phyloP scores from a whole-genome alignment of 2,888 invertebrate species.

The Stenurella melanura region DNA sequence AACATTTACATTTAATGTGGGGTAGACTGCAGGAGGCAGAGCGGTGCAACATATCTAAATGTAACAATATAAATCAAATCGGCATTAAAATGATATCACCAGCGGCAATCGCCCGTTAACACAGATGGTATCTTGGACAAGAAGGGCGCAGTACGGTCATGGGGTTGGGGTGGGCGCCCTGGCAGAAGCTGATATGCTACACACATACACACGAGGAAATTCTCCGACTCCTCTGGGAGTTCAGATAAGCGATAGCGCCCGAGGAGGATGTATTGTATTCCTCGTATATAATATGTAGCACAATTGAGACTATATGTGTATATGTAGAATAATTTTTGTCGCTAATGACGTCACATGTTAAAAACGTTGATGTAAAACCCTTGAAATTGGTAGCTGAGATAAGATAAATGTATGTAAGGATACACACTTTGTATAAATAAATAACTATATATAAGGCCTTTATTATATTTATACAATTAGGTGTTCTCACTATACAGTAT shows the following conservation, averaged over 20 bases:
- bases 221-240: slow-evolving; percentile 54
- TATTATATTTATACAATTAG: no score
- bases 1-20: slow-evolving; percentile 4
- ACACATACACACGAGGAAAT: slow-evolving; percentile 52
- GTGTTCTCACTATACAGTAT: no score
- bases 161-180: slow-evolving; percentile 49
- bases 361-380: background rate
- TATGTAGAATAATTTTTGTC: background rate
- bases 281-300: slow-evolving; percentile 16
- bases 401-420: no score
- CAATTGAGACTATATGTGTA: slow-evolving; percentile 3
- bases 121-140: slow-evolving; percentile 69
- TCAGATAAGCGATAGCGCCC: slow-evolving; percentile 53
- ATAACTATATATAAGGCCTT: no score
- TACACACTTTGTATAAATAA: no score
- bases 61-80: slow-evolving; percentile 69
- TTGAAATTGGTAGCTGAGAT: no score
- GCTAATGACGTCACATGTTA: background rate
- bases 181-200: slow-evolving; percentile 49
- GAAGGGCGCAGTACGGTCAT: slow-evolving; percentile 44
- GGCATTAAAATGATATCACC: slow-evolving; percentile 70
- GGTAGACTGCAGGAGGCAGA: slow-evolving; percentile 7
- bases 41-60: slow-evolving; percentile 28
- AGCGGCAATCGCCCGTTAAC: slow-evolving; percentile 71
- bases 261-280: slow-evolving; percentile 51